Base-by-base conservation (phyloP, 1,140 invertebrate genomes). In the Cyrtorhinus lividipennis region DNA sequence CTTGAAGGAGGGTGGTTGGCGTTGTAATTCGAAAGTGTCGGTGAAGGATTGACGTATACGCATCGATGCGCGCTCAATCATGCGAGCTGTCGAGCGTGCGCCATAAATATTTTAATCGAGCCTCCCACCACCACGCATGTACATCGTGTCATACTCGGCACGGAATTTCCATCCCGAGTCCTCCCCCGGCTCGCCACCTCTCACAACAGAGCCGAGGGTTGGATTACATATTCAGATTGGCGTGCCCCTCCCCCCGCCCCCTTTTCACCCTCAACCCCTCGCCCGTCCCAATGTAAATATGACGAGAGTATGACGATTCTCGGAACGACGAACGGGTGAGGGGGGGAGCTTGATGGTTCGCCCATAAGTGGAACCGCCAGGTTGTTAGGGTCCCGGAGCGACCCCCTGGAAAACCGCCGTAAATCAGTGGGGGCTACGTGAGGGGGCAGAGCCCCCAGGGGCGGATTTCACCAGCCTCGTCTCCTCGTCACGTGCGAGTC, bases 71-170 rank as follows among this genome's bases (percentile, higher is more conserved):
- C 48, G 48, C 20, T 53, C 48, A 53, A 53, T 53, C 48, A 53
- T 20, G 20, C 48, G 48, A 53, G 12, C 48, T 53, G 48, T 53
- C 48, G 20, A 53, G 12, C 8, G 48, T 53, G 20, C 8, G 20
- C 48, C 48, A 53, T 53, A 53, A 53, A 53, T 53, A 53, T 53
- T 53, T 53, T 53, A 20, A 53, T 53, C 48, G 48, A 53, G 48
- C 48, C 48, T 20, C 18, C 20, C 48, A 15, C 30, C 30, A 38
- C 5, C 30, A 38, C 30, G 15, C 30, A 38, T 15, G 5, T 8
- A 38, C 30, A 38, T 15, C 5, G 30, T 38, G 15, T 38, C 30
- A 15, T 38, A 38, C n/a, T n/a, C n/a, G n/a, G 15, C 30, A 38
- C 30, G 15, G 30, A 38, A 38, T 38, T 38, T 38, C 30, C 30